A percentile compares a stretch with the other conserved stretches of the same genome.
These are phyloP conservation scores for Theonella swinhoei DNA, from an alignment of 37 sponge, comb jelly and placozoan genomes.

Conservation along the genomic window DNA sequence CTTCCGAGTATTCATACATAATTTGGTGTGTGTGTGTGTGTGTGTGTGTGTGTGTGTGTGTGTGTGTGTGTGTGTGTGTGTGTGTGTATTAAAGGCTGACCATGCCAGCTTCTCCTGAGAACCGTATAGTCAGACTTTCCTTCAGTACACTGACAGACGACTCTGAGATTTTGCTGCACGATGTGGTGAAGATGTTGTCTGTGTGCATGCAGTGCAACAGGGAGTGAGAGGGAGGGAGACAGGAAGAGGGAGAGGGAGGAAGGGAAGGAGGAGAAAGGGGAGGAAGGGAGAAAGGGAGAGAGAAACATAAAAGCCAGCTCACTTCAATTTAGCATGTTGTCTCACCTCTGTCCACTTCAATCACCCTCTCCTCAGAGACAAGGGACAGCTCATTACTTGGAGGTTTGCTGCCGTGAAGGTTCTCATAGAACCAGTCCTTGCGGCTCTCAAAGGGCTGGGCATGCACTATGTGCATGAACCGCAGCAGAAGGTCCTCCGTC, in stretches of 20 bases:
- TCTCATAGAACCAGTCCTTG: constrained; percentile 97
- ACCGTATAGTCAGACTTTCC: constrained; percentile 59
- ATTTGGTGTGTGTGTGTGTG: too few species aligned
- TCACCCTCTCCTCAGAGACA: constrained; percentile 18
- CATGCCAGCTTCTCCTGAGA: constrained; percentile 90
- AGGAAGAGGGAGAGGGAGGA: too few species aligned
- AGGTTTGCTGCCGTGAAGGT: constrained; percentile 68
- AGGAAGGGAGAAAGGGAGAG: too few species aligned
- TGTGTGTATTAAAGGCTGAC: too few species aligned
- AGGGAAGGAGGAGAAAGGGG: too few species aligned
- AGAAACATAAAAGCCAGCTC: background rate
- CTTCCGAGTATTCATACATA: too few species aligned
- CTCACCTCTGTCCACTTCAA: constrained; percentile 82
- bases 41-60: too few species aligned
- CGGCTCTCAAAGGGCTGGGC: constrained; percentile 86
- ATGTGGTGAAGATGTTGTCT: constrained; percentile 77
- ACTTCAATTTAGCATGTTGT: background rate
- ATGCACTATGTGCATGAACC: constrained; percentile 82
- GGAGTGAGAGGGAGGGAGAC: too few species aligned
- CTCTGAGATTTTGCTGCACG: constrained; percentile 59
- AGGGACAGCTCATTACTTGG: constrained; percentile 49
- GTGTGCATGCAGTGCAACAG: background rate
- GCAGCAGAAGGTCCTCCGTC: constrained; percentile 53
- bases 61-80: too few species aligned
- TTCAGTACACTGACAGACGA: constrained; percentile 45